Percentiles rank a stretch among this genome's conserved stretches.
These are phyloP conservation scores for Quadriops clusia DNA, from an alignment of 2,888 invertebrate genomes.

Conservation along the genomic window DNA sequence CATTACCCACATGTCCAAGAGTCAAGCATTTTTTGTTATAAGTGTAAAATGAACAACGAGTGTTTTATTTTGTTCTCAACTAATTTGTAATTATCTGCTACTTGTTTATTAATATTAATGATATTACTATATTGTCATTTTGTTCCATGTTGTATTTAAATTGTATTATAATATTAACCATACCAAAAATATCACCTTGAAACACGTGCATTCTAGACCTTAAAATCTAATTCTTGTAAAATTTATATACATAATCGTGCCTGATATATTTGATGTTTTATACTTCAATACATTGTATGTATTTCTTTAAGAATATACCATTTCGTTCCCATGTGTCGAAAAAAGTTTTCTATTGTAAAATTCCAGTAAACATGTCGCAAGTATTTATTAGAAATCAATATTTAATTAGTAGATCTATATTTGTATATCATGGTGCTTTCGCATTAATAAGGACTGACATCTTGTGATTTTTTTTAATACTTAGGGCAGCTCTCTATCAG, in stretches of 20 bases:
- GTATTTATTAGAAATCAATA: conserved; percentile 2
- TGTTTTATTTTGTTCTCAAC: neutral
- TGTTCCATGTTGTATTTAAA: neutral
- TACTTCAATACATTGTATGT: too few species aligned
- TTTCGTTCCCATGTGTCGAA: too few species aligned
- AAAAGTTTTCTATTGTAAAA: conserved; percentile 4
- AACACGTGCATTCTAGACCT: too few species aligned
- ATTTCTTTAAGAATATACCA: too few species aligned
- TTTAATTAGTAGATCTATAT: conserved; percentile 6
- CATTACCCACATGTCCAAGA: conserved; percentile 4
- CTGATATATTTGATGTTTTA: neutral
- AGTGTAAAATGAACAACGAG: neutral
- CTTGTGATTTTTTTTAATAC: conserved; percentile 25
- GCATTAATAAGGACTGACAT: conserved; percentile 24
- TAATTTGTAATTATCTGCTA: neutral
- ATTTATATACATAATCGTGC: too few species aligned
- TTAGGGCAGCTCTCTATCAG: conserved; percentile 16
- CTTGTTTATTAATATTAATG: conserved; percentile 1
- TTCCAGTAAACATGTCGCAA: conserved; percentile 1
- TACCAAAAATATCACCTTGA: too few species aligned
- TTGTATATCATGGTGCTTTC: conserved; percentile 22
- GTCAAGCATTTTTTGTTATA: conserved; percentile 6
- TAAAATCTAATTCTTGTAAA: too few species aligned
- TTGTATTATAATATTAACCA: too few species aligned
- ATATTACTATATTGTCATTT: neutral